Evolutionary conservation across 2,888 invertebrate species (phyloP).

Genomic region (Apamea epomidion): DNA sequence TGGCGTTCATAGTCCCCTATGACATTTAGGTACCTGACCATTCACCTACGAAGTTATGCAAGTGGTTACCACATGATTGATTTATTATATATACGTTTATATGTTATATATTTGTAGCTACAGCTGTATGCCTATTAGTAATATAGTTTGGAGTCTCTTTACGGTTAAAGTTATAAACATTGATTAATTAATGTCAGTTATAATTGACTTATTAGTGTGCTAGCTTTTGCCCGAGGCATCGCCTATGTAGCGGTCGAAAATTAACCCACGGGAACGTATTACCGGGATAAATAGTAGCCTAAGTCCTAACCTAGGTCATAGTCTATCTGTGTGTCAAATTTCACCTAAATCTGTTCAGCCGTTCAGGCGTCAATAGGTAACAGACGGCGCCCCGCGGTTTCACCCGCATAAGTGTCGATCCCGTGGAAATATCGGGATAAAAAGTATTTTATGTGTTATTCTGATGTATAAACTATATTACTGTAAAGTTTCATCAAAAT

Average conservation of each 20-base stretch:
- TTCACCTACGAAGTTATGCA: slow-evolving; percentile 61
- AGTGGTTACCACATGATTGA: slow-evolving; percentile 56
- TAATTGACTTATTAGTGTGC: too few species aligned
- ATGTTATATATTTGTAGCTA: slow-evolving; percentile 4
- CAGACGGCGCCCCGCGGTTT: too few species aligned
- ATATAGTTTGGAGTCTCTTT: background rate
- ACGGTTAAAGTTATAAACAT: background rate
- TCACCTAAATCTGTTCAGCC: background rate
- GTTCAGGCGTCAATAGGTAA: background rate
- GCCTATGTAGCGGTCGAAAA: too few species aligned
- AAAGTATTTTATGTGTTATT: too few species aligned
- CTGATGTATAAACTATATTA: too few species aligned
- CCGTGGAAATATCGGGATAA: too few species aligned
- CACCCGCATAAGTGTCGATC: too few species aligned
- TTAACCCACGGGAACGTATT: too few species aligned
- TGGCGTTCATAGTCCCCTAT: slow-evolving; percentile 42
- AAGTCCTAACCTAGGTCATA: background rate
- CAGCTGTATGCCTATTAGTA: background rate
- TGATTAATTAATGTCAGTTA: background rate
- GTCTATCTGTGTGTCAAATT: background rate
- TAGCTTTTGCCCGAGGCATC: too few species aligned
- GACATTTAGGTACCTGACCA: slow-evolving; percentile 62
- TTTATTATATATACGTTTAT: slow-evolving; percentile 33
- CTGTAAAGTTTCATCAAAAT: too few species aligned
- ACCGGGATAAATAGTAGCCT: background rate